A percentile compares a stretch with the other conserved stretches of the same genome.
Conservation (phyloP, 1,140 invertebrate species). For the Gonatopus flavifemur region DNA sequence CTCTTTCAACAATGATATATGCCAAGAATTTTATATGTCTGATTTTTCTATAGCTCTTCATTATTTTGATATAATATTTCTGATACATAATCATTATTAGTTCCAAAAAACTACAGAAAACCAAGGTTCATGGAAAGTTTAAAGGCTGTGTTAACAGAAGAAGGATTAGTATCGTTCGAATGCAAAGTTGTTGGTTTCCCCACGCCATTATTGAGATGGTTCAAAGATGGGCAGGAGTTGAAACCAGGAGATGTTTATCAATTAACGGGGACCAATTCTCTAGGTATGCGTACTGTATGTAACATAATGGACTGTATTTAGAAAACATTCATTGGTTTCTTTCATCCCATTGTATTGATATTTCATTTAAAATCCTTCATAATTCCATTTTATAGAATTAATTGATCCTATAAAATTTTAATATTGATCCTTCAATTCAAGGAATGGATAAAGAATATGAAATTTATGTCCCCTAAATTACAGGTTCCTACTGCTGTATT, state of each 20-base stretch:
- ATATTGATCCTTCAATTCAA: no score
- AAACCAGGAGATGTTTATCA: slow-evolving; percentile 92
- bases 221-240: slow-evolving; percentile 87
- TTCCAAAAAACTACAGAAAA: slow-evolving; percentile 86
- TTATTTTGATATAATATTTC: slow-evolving; percentile 15
- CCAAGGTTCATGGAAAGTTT: slow-evolving; percentile 87
- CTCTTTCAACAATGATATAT: no score
- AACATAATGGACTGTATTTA: no score
- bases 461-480: not conserved
- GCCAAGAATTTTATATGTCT: not conserved
- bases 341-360: no score
- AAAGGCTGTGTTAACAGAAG: slow-evolving; percentile 84
- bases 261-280: slow-evolving; percentile 82
- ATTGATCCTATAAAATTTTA: no score
- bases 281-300: no score
- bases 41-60: slow-evolving; percentile 5
- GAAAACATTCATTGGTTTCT: no score
- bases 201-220: slow-evolving; percentile 82
- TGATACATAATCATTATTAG: no score
- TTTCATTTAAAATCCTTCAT: no score
- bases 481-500: slow-evolving; percentile 87
- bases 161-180: slow-evolving; percentile 88
- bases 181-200: slow-evolving; percentile 91
- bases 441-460: not conserved
- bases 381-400: no score